These are phyloP conservation scores for Hirtodrosophila histrioides DNA, from an alignment of 2,888 invertebrate species.

Conservation along the genomic window DNA sequence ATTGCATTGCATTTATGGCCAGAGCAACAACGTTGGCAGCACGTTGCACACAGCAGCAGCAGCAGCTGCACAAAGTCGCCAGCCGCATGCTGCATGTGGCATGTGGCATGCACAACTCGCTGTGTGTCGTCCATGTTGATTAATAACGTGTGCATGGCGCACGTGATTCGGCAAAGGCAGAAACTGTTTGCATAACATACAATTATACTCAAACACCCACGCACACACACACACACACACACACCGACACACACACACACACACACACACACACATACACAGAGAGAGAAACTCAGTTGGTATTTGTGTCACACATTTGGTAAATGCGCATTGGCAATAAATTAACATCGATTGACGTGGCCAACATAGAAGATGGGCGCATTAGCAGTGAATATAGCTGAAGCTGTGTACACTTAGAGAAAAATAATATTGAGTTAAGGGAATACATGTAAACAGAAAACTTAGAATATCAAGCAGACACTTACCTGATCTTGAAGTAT, in stretches of 20 bases:
- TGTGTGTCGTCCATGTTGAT: slow-evolving; percentile 61
- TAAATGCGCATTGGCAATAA: slow-evolving; percentile 73
- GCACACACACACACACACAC: slow-evolving; percentile 9
- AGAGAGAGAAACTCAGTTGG: slow-evolving; percentile 31
- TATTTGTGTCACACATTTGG: slow-evolving; percentile 60
- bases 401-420: slow-evolving; percentile 33
- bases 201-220: slow-evolving; percentile 39
- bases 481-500: no score
- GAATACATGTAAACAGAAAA: not conserved
- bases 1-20: slow-evolving; percentile 53
- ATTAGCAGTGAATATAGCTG: slow-evolving; percentile 34
- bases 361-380: slow-evolving; percentile 30
- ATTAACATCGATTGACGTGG: slow-evolving; percentile 77
- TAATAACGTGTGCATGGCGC: slow-evolving; percentile 74
- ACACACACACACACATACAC: slow-evolving; percentile 12
- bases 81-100: slow-evolving; percentile 17
- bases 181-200: slow-evolving; percentile 60
- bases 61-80: slow-evolving; percentile 16
- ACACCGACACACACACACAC: slow-evolving; percentile 6
- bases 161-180: slow-evolving; percentile 62
- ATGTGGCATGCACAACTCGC: slow-evolving; percentile 34
- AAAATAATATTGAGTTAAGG: not conserved
- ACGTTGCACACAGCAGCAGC: slow-evolving; percentile 28
- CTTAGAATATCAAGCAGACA: no score
- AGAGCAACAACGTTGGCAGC: slow-evolving; percentile 35